Evolutionary conservation across 2,888 invertebrate species (phyloP), one percentile per base, ranked within the genome.

Genomic region (Arrhopalites spinosus): DNA sequence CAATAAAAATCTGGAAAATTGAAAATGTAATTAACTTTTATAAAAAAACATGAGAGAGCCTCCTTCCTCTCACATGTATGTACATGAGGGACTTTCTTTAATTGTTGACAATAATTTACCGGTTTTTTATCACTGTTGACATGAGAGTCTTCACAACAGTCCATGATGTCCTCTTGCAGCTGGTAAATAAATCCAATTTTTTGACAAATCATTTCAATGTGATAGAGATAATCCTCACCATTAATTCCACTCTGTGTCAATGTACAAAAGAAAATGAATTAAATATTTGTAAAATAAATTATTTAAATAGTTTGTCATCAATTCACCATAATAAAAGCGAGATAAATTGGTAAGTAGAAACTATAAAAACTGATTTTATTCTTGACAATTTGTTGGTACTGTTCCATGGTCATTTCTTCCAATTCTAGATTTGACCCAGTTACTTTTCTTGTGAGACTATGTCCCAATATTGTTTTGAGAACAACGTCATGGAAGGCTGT

Each of bases 331-430:
- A 53, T n/a, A n/a, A 53, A 53, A 23, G 23, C 53, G 53, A 53
- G 53, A 20, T 53, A 53, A 53, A 53, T 53, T 8, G 53, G 53
- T 15, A 53, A 23, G 23, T 53, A 53, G 23, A 53, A 53, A 53
- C 53, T 53, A 8, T 53, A 23, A 53, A n/a, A 53, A 20, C 53
- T 53, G 53, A 53, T 53, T 53, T 53, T 53, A n/a, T 53, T 53
- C 20, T 20, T 17, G 11, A 53, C 53, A n/a, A 53, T 53, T 8
- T 2, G 5, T 53, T 23, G 15, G 53, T 53, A 53, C 1, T 53
- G 53, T 1, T 53, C 53, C n/a, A 53, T 17, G 20, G n/a, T 53
- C 20, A 53, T 5, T 0, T 3, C 23, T n/a, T n/a, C n/a, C n/a
- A n/a, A n/a, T n/a, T n/a, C n/a, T n/a, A n/a, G n/a, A n/a, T n/a